Conservation (phyloP, 2,113 vertebrate genomes). For the Ciconia stormi region DNA sequence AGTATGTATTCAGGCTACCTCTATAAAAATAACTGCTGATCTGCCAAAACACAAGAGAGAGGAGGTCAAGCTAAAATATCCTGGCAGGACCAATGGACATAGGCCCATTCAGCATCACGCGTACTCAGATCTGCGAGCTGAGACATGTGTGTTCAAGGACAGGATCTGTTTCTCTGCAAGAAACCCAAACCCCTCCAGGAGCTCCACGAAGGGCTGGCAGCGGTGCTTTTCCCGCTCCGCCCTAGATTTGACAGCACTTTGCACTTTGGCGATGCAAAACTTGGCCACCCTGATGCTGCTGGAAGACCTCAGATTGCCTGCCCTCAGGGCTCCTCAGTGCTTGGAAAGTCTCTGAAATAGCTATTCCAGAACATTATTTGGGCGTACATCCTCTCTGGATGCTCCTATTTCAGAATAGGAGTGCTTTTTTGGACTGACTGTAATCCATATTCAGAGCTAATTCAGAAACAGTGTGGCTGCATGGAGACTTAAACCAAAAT, state of each 20-base stretch:
- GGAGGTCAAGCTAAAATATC: background rate
- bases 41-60: background rate
- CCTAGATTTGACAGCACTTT: background rate
- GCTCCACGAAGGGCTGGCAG: background rate
- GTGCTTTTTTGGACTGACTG: background rate
- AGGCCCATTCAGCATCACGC: background rate
- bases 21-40: background rate
- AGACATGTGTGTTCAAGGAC: background rate
- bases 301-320: slow-evolving; percentile 18
- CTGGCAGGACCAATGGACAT: background rate
- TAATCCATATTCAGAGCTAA: background rate
- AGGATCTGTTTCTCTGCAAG: background rate
- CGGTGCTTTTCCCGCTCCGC: background rate
- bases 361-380: slow-evolving; percentile 12
- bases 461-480: background rate
- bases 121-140: background rate
- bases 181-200: background rate
- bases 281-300: slow-evolving; percentile 1
- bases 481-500: background rate
- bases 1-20: background rate
- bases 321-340: background rate
- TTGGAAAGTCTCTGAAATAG: slow-evolving; percentile 22
- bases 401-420: slow-evolving; percentile 4
- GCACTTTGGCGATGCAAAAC: background rate
- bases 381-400: background rate